Conservation (phyloP, 2,888 invertebrate genomes). For the Zele albiditarsus region DNA sequence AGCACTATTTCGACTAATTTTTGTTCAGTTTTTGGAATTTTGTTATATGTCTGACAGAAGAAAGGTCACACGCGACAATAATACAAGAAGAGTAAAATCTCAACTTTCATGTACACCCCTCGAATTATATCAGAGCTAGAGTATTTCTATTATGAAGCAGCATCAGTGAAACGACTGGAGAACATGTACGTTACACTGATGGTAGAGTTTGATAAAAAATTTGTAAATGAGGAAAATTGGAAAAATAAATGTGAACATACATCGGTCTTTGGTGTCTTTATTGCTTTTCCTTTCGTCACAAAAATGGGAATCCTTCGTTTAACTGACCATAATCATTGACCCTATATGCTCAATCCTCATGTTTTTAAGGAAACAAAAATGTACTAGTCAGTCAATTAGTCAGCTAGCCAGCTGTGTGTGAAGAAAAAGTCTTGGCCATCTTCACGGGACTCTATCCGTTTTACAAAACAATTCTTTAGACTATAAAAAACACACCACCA, state of each 20-base stretch:
- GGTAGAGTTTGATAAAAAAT: neutral
- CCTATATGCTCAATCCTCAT: constrained; percentile 13
- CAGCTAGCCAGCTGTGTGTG: neutral
- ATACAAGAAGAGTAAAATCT: neutral
- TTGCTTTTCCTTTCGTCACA: constrained; percentile 21
- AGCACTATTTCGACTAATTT: neutral
- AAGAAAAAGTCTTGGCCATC: no score
- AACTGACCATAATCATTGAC: neutral
- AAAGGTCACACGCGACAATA: neutral
- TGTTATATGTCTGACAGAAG: neutral
- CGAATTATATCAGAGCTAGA: neutral
- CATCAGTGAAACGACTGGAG: neutral
- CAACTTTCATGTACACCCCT: neutral
- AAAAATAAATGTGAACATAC: neutral
- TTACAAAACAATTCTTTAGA: neutral
- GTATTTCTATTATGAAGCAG: neutral
- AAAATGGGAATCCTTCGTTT: neutral
- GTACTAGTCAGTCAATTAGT: neutral
- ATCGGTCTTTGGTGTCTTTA: constrained; percentile 20
- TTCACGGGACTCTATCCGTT: neutral
- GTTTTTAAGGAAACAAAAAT: constrained; percentile 9
- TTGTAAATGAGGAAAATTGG: neutral
- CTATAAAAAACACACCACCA: neutral
- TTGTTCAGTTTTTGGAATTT: neutral
- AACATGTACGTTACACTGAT: constrained; percentile 9